A percentile compares a stretch with the other conserved stretches of the same genome.
Conservation (phyloP, 2,888 invertebrate genomes). For the Atethmia centrago region DNA sequence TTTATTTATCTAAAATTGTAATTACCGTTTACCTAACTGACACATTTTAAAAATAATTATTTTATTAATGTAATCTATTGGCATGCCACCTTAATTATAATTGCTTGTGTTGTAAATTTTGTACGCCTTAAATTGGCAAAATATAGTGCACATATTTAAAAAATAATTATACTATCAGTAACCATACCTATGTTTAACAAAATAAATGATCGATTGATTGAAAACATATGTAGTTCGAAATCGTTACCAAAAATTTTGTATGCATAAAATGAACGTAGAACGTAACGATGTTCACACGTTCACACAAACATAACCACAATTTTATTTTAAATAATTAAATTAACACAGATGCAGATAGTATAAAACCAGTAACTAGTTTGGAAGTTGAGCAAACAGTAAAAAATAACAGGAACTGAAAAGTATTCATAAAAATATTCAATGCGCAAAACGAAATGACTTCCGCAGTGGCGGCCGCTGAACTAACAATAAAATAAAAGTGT, state of each 20-base stretch:
- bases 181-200: too few species aligned
- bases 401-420: conserved; percentile 30
- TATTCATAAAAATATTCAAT: conserved; percentile 48
- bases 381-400: conserved; percentile 32
- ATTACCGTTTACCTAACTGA: too few species aligned
- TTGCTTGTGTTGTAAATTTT: too few species aligned
- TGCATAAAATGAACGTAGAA: conserved; percentile 19
- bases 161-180: too few species aligned
- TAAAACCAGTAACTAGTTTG: conserved; percentile 35
- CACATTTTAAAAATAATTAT: too few species aligned
- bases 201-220: too few species aligned
- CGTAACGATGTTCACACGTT: conserved; percentile 26
- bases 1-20: too few species aligned
- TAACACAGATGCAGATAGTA: conserved; percentile 40
- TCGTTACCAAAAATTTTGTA: background rate
- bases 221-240: too few species aligned
- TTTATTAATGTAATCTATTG: too few species aligned
- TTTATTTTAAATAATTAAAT: conserved; percentile 25
- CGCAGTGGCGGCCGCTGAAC: conserved; percentile 32
- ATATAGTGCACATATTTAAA: too few species aligned
- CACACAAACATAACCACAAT: conserved; percentile 5
- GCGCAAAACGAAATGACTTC: conserved; percentile 49
- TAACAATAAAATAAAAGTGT: conserved; percentile 55
- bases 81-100: too few species aligned
- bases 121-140: too few species aligned